phyloP scores from a whole-genome alignment of 2,113 vertebrate species.

The Euleptes europaea region DNA sequence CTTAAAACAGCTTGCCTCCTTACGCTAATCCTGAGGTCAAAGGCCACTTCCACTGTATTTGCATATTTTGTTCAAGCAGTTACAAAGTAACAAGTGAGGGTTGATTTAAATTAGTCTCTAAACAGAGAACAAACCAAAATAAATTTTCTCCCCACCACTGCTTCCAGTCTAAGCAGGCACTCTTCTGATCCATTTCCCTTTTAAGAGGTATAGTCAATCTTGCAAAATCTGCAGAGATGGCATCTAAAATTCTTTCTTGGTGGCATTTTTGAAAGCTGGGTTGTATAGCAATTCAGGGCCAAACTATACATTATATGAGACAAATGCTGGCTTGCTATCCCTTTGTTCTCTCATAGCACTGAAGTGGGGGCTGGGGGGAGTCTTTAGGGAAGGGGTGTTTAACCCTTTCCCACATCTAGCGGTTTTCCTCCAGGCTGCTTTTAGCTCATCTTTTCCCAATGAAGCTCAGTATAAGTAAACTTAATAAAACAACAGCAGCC shows the following conservation, averaged over 20 bases:
- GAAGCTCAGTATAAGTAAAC: no score
- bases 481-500: no score
- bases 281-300: not conserved
- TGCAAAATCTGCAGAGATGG: conserved; percentile 61
- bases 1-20: conserved; percentile 5
- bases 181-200: conserved; percentile 45
- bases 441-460: not conserved
- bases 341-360: not conserved
- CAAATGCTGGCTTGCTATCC: not conserved
- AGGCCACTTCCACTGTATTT: not conserved
- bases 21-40: conserved; percentile 15
- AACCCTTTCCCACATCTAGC: not conserved
- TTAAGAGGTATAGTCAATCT: conserved; percentile 26
- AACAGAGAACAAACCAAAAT: conserved; percentile 64
- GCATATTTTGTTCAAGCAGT: conserved; percentile 58
- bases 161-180: conserved; percentile 6
- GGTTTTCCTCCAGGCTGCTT: not conserved
- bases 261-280: conserved; percentile 45
- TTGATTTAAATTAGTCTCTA: conserved; percentile 38
- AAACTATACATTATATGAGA: not conserved
- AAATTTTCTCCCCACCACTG: conserved; percentile 34
- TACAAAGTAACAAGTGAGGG: conserved; percentile 39
- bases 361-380: not conserved
- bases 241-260: conserved; percentile 57
- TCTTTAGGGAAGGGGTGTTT: not conserved